Conservation (phyloP, 2,888 invertebrate genomes). For the Oligia strigilis region DNA sequence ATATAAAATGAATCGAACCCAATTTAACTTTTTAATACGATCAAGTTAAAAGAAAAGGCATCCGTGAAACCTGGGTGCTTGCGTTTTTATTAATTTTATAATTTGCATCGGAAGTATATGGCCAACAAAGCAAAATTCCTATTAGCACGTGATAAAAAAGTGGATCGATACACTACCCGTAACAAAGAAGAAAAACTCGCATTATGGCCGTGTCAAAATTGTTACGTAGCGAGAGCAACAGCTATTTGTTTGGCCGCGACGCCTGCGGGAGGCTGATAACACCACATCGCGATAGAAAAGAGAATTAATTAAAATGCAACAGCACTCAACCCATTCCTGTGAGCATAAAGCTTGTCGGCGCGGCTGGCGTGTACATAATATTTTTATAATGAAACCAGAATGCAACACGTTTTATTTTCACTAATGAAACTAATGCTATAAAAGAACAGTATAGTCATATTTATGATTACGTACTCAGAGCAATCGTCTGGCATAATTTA, state of each 20-base stretch:
- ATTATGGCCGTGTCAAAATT: conserved; percentile 83
- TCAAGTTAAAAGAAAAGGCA: conserved; percentile 39
- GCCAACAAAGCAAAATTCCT: conserved; percentile 52
- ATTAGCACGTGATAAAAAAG: conserved; percentile 59
- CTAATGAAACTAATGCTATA: conserved; percentile 66
- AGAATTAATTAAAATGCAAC: conserved; percentile 90
- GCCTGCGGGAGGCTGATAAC: conserved; percentile 87
- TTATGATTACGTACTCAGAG: conserved; percentile 51
- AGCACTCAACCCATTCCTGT: conserved; percentile 87
- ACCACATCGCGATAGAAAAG: conserved; percentile 89
- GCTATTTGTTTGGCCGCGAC: conserved; percentile 87
- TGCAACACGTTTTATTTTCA: conserved; percentile 69
- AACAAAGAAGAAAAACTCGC: conserved; percentile 76
- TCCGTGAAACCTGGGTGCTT: conserved; percentile 3
- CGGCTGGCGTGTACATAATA: conserved; percentile 72
- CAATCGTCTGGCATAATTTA: conserved; percentile 59
- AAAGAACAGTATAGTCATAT: conserved; percentile 52
- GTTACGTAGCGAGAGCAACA: conserved; percentile 81
- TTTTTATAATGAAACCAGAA: conserved; percentile 76
- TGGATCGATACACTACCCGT: conserved; percentile 63
- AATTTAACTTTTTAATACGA: conserved; percentile 66
- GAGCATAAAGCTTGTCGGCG: conserved; percentile 79
- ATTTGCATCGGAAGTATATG: conserved; percentile 35
- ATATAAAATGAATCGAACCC: conserved; percentile 61
- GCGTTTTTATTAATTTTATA: conserved; percentile 46